Evolutionary conservation across 1,140 invertebrate genomes (phyloP), one percentile per base, ranked within the genome.

Genomic region (Drosophila ercepeae): DNA sequence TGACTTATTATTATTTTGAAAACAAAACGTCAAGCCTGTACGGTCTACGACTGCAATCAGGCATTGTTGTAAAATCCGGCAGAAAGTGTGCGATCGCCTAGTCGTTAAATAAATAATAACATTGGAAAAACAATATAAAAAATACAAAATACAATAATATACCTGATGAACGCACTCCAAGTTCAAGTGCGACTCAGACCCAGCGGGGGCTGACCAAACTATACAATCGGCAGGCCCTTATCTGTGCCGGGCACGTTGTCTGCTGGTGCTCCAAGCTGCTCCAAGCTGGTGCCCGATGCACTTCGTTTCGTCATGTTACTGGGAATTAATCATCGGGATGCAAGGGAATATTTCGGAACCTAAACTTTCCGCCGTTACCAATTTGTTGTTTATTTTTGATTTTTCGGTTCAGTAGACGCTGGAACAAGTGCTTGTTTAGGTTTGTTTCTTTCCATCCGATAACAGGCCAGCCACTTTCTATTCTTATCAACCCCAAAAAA

Each of bases 71-170:
- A 70, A 71, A 58, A 59, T 67, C 36, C 14, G 39, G 32, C 53
- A 51, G 57, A 44, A 74, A 78, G 70, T 61, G 75, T 82, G 78
- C 46, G 74, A 39, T 13, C n/a, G 19, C 45, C 45, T 42, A 25
- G 44, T 68, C 41, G 73, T 53, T 60, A 36, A 52, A 29, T 27
- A 55, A 73, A 82, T 61, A 82, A 79, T 60, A 78, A 83, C 54
- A 86, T 69, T 59, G 34, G 50, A 48, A 58, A 23, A 73, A 68
- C 39, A 76, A 71, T 54, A 75, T 75, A 25, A 81, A 68, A 25
- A 55, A 53, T 13, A n/a, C n/a, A n/a, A n/a, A 60, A 59, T n/a
- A 23, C 6, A 36, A 19, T 8, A 8, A 8, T 3, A 23, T 5
- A 18, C 42, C 13, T 27, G 49, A 53, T 64, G 39, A 71, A 53